Base-by-base conservation (phyloP, 1,140 invertebrate species). In the Sycophila sp. region DNA sequence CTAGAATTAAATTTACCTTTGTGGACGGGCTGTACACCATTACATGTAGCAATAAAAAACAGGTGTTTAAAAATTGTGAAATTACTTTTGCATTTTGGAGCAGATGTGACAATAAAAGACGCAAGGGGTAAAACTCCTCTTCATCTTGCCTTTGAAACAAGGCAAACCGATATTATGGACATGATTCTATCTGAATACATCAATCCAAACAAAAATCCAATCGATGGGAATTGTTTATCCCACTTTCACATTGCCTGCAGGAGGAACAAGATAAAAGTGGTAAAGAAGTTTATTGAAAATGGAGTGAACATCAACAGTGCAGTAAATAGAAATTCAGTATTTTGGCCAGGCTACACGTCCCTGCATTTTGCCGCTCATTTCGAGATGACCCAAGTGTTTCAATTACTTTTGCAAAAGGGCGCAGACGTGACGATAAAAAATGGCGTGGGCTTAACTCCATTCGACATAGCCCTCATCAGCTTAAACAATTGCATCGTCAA, bases 351-450 rank as follows among this genome's bases (percentile, higher is more conserved):
- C 6, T 63, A 47, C n/a, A 47, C 60, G 7, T 7, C 26, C 8
- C 17, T 63, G 28, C 60, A 63, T 17, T 63, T 63, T n/a, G 42
- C 38, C 1, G n/a, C 28, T 7, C 28, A 63, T 28, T 63, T 32
- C 36, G 28, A 63, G 22, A 3, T 19, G 5, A 22, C 30, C 2
- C 6, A 45, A 4, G 19, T 49, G 17, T 26, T 63, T 3, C 4
- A 47, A 4, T 4, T 32, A 45, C 28, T 63, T 4, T 13, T 63
- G 24, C 2, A 49, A 8, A 17, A 49, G 10, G 42, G 26, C 10
- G 60, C 42, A 28, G 42, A 63, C 11, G 42, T 63, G 8, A 63
- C n/a, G 8, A 26, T 45, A 1, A 34, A 34, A 26, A 49, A 45
- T 17, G 26, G n/a, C 5, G 26, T 17, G 1, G 38, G 38, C 7